Percentiles rank a stretch among this genome's conserved stretches.
phyloP scores from a whole-genome alignment of 2,888 invertebrate species.

The Andrena praecox region DNA sequence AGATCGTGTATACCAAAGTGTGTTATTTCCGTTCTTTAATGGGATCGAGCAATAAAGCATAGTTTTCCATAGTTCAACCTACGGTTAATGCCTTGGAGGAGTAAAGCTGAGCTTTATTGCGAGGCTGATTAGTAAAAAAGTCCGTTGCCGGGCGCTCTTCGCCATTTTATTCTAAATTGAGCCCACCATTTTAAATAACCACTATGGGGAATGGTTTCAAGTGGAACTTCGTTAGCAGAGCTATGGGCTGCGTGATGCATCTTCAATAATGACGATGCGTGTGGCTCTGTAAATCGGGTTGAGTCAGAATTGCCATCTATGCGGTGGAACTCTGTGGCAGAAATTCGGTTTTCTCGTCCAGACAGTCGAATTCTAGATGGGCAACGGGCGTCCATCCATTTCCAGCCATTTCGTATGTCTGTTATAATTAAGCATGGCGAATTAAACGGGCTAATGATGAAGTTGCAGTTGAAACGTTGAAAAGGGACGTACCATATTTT shows the following conservation, averaged over 20 bases:
- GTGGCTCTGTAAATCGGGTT: constrained; percentile 48
- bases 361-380: constrained; percentile 11
- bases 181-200: constrained; percentile 18
- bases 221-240: constrained; percentile 56
- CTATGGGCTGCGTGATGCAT: constrained; percentile 48
- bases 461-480: constrained; percentile 16
- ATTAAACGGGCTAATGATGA: constrained; percentile 28
- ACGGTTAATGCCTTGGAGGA: neutral
- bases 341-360: constrained; percentile 40
- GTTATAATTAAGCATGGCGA: constrained; percentile 26
- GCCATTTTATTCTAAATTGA: neutral
- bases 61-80: neutral
- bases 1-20: constrained; percentile 7
- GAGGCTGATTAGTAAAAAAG: constrained; percentile 21
- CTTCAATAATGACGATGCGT: constrained; percentile 52
- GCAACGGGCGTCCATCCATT: constrained; percentile 11
- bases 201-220: constrained; percentile 26
- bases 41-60: constrained; percentile 17
- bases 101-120: constrained; percentile 8
- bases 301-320: constrained; percentile 40
- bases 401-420: constrained; percentile 11
- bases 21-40: constrained; percentile 24
- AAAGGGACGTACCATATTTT: neutral
- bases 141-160: constrained; percentile 24
- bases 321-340: constrained; percentile 25